phyloP scores from a whole-genome alignment of 2,888 invertebrate genomes.

The Hesperia comma region DNA sequence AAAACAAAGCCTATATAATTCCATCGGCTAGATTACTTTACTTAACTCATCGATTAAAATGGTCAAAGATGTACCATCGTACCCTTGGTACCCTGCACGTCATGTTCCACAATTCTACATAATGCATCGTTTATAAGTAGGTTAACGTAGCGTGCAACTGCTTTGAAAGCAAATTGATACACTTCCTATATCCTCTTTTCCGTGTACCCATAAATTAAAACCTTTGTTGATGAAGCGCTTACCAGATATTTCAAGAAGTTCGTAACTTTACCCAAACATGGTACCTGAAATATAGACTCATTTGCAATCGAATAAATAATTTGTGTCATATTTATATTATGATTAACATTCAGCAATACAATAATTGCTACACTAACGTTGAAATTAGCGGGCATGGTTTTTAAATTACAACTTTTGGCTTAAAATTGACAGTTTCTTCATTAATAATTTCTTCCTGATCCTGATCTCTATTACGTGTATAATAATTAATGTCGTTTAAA shows the following conservation, averaged over 20 bases:
- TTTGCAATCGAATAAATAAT: slow-evolving; percentile 4
- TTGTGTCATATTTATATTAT: not conserved
- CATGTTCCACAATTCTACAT: slow-evolving; percentile 11
- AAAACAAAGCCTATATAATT: not conserved
- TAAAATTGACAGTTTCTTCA: no score
- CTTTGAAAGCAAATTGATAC: slow-evolving; percentile 29
- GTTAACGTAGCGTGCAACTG: slow-evolving; percentile 35
- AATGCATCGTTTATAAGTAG: slow-evolving; percentile 25
- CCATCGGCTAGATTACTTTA: not conserved
- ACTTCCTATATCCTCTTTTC: slow-evolving; percentile 35
- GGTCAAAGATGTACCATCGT: not conserved
- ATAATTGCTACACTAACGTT: no score
- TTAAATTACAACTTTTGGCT: no score
- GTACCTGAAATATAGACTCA: not conserved
- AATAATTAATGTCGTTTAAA: no score
- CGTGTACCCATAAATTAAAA: slow-evolving; percentile 32
- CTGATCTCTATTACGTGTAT: no score
- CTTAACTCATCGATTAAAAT: not conserved
- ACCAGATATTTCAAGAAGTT: slow-evolving; percentile 18
- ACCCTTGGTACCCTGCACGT: slow-evolving; percentile 13
- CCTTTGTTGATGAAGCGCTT: slow-evolving; percentile 28
- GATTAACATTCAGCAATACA: no score
- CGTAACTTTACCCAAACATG: slow-evolving; percentile 2
- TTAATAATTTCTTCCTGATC: no score
- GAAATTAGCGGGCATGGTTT: no score